phyloP scores from a whole-genome alignment of 2,113 vertebrate genomes.

The Equus przewalskii region DNA sequence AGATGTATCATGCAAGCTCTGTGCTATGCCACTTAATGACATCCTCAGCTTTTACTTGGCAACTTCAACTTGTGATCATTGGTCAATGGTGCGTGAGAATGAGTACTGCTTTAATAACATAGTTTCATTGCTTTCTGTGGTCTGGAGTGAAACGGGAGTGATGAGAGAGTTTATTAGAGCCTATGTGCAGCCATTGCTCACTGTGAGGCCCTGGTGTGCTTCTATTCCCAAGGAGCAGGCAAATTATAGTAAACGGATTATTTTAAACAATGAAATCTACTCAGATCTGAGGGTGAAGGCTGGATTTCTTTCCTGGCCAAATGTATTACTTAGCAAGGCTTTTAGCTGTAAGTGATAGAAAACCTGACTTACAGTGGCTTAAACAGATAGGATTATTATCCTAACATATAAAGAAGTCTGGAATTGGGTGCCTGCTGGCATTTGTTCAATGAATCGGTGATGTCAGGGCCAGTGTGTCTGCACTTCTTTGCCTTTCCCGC shows the following conservation, averaged over 20 bases:
- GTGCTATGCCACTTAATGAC: background rate
- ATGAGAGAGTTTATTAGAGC: background rate
- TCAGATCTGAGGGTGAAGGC: slow-evolving; percentile 8
- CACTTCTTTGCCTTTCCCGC: background rate
- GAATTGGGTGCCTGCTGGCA: background rate
- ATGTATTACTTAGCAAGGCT: background rate
- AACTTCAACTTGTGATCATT: slow-evolving; percentile 36
- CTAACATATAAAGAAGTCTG: slow-evolving; percentile 16
- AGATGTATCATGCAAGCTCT: background rate
- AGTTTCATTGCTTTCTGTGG: slow-evolving; percentile 53
- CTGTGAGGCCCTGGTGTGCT: background rate
- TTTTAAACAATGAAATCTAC: slow-evolving; percentile 39
- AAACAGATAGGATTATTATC: background rate
- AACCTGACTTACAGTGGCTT: background rate
- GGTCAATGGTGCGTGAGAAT: background rate
- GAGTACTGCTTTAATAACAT: background rate
- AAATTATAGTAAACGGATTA: background rate
- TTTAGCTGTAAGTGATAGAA: slow-evolving; percentile 46
- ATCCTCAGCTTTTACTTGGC: slow-evolving; percentile 1
- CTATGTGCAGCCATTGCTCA: background rate
- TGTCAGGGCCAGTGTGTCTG: background rate
- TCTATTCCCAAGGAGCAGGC: slow-evolving; percentile 29
- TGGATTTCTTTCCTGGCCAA: background rate
- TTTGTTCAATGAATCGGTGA: background rate
- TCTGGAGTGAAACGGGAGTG: background rate